These are phyloP conservation scores for Geodia barretti DNA, from an alignment of 37 sponge, comb jelly and placozoan species.

Conservation along the genomic window DNA sequence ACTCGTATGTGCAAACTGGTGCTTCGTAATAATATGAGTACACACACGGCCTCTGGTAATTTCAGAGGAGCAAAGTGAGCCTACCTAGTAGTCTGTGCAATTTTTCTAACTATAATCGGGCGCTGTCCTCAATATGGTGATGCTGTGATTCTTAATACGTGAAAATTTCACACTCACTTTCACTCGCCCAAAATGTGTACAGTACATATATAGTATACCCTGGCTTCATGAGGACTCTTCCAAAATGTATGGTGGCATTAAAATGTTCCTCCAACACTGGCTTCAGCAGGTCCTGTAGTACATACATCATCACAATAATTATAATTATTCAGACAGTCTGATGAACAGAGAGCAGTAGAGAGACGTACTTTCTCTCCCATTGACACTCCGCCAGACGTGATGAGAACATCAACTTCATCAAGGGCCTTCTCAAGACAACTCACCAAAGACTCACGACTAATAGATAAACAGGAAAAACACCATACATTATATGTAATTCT, in stretches of 20 bases:
- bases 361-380: conserved; percentile 93
- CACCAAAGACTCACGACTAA: conserved; percentile 55
- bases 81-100: no score
- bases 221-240: conserved; percentile 95
- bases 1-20: no score
- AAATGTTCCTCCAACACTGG: conserved; percentile 78
- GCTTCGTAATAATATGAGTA: no score
- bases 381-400: conserved; percentile 97
- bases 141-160: no score
- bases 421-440: conserved; percentile 43
- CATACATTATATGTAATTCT: no score
- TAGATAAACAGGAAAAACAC: neutral
- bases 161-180: no score
- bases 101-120: no score
- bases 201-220: conserved; percentile 85
- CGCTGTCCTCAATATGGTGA: no score
- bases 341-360: no score
- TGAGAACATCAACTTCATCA: conserved; percentile 70
- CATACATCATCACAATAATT: neutral
- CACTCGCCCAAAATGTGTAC: neutral
- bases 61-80: no score
- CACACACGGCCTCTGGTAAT: no score
- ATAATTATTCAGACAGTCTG: neutral
- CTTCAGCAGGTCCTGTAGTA: conserved; percentile 81
- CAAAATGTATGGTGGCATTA: conserved; percentile 88